Conservation (phyloP, 2,797 vertebrate species). For the Sebastes itinus region DNA sequence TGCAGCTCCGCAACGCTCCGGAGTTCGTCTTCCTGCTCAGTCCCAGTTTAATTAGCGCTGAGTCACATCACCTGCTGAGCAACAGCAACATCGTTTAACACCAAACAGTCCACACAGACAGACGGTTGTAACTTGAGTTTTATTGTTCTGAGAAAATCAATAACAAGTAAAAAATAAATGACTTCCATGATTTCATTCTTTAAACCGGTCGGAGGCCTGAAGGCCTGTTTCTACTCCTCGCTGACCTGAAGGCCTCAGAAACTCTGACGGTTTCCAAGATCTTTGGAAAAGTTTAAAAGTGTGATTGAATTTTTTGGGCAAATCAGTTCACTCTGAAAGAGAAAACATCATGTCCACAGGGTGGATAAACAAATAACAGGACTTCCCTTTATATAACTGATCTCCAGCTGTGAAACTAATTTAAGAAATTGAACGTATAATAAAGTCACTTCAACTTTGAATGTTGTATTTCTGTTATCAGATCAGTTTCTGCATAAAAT, state of each 20-base stretch:
- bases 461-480: too few species aligned
- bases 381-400: neutral
- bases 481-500: neutral
- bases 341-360: neutral
- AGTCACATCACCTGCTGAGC: neutral
- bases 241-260: conserved; percentile 20
- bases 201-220: conserved; percentile 9
- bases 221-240: neutral
- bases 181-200: conserved; percentile 50
- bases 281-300: neutral
- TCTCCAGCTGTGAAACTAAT: neutral
- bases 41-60: neutral
- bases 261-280: neutral
- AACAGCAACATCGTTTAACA: neutral
- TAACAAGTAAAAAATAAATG: conserved; percentile 75
- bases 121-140: conserved; percentile 62
- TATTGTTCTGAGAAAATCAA: conserved; percentile 74
- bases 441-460: neutral
- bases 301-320: neutral
- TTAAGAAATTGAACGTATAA: neutral
- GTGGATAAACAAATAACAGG: neutral
- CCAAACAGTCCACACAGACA: neutral
- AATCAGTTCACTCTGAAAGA: neutral
- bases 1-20: neutral
- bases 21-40: neutral